phyloP scores from a whole-genome alignment of 2,888 invertebrate genomes.

The Nephrotoma appendiculata region DNA sequence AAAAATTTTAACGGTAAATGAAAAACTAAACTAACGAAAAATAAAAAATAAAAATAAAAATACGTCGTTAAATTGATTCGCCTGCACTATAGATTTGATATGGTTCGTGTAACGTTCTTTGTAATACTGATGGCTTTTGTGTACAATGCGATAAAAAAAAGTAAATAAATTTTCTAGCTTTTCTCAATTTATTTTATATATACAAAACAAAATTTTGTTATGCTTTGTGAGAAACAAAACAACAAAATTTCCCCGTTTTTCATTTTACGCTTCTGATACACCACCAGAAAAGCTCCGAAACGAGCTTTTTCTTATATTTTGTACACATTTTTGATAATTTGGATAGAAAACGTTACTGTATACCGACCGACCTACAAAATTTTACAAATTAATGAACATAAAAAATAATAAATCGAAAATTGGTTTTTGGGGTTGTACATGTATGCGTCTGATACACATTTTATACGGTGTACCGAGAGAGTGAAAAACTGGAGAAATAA shows the following conservation, averaged over 20 bases:
- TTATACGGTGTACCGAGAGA: not conserved
- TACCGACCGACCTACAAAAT: not conserved
- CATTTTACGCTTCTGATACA: not conserved
- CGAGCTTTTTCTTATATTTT: not conserved
- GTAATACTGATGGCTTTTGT: not conserved
- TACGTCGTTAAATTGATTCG: not conserved
- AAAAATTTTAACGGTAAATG: not conserved
- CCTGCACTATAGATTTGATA: not conserved
- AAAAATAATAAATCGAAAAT: not conserved
- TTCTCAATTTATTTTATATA: not conserved
- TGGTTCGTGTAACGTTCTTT: not conserved
- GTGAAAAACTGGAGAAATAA: not conserved
- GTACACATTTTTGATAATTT: too few relatives aligned
- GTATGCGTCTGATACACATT: not conserved
- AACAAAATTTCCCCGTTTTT: not conserved
- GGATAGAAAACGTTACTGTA: not conserved
- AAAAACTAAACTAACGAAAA: not conserved
- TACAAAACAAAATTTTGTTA: not conserved
- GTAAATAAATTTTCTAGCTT: not conserved
- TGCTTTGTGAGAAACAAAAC: not conserved
- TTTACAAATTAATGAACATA: not conserved
- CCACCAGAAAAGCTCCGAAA: not conserved
- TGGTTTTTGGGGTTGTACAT: too few relatives aligned
- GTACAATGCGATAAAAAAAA: not conserved
- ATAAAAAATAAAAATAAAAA: not conserved